phyloP scores from a whole-genome alignment of 2,797 vertebrate genomes.

The Ambastaia sidthimunki region DNA sequence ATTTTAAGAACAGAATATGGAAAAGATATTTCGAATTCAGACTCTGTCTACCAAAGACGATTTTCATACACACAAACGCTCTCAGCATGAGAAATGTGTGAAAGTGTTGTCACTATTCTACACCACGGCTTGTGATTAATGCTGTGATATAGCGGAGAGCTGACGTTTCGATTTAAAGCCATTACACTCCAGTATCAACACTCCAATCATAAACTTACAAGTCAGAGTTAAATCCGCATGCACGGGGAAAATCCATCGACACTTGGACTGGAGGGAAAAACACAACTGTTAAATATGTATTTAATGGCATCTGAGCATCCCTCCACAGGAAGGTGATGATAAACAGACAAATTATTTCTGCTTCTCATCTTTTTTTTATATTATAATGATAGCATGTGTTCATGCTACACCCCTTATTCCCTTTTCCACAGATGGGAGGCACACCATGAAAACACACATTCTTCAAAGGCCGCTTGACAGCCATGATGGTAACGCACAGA shows the following conservation, averaged over 20 bases:
- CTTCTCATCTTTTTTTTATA: constrained; percentile 59
- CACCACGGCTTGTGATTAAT: constrained; percentile 51
- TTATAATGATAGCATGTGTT: constrained; percentile 43
- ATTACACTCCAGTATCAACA: constrained; percentile 49
- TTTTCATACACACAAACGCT: constrained; percentile 23
- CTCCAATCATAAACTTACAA: constrained; percentile 48
- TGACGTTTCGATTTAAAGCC: constrained; percentile 56
- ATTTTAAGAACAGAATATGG: background rate
- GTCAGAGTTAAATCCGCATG: constrained; percentile 55
- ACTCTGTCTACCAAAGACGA: background rate
- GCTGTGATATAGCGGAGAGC: constrained; percentile 8
- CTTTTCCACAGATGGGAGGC: constrained; percentile 15
- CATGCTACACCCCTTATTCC: constrained; percentile 19
- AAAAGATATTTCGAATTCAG: background rate
- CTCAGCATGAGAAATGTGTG: constrained; percentile 13
- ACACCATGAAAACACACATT: constrained; percentile 2
- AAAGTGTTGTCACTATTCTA: constrained; percentile 14
- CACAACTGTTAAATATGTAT: constrained; percentile 59
- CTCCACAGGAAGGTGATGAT: constrained; percentile 58
- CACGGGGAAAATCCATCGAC: constrained; percentile 47
- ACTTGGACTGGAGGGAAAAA: constrained; percentile 31
- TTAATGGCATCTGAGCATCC: constrained; percentile 55
- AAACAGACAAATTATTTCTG: constrained; percentile 59
- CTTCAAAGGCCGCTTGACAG: constrained; percentile 12
- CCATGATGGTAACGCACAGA: constrained; percentile 1